Evolutionary conservation across 2,797 vertebrate species (phyloP).

Genomic region (Lateolabrax maculatus): DNA sequence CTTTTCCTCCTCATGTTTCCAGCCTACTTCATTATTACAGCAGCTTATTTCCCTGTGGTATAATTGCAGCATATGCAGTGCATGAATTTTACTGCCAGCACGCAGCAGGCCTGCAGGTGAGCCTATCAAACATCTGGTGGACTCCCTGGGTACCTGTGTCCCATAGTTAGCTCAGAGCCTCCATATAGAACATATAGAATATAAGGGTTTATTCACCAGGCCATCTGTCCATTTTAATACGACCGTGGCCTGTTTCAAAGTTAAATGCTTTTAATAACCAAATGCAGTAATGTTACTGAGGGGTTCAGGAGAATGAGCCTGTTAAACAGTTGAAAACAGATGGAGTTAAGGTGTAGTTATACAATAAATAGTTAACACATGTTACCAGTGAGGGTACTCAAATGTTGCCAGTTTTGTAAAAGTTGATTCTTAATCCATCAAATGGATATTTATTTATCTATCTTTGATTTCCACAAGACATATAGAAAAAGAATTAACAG

Average conservation of each 20-base stretch:
- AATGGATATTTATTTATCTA: conserved; percentile 2
- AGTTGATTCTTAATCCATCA: neutral
- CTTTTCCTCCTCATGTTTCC: conserved; percentile 74
- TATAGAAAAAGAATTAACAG: neutral
- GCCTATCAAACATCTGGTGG: conserved; percentile 84
- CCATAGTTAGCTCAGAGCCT: conserved; percentile 68
- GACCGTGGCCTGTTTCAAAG: conserved; percentile 65
- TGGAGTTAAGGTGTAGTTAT: conserved; percentile 54
- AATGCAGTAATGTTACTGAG: conserved; percentile 54
- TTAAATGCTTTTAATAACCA: conserved; percentile 73
- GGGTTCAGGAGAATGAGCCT: conserved; percentile 50
- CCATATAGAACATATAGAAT: conserved; percentile 79
- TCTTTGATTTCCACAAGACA: neutral
- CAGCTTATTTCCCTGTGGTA: conserved; percentile 82
- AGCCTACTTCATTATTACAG: conserved; percentile 77
- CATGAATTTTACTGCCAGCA: conserved; percentile 81
- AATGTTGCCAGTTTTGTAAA: neutral
- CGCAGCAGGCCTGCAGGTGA: conserved; percentile 82
- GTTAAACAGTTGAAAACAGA: conserved; percentile 75
- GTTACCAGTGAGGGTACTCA: conserved; percentile 21
- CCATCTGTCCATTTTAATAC: conserved; percentile 78
- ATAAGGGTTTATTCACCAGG: conserved; percentile 78
- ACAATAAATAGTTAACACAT: conserved; percentile 54
- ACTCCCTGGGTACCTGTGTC: conserved; percentile 81
- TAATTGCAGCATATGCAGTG: conserved; percentile 81